Evolutionary conservation across 2,888 invertebrate genomes (phyloP), one percentile per base, ranked within the genome.

Genomic region (Diadromus collaris): DNA sequence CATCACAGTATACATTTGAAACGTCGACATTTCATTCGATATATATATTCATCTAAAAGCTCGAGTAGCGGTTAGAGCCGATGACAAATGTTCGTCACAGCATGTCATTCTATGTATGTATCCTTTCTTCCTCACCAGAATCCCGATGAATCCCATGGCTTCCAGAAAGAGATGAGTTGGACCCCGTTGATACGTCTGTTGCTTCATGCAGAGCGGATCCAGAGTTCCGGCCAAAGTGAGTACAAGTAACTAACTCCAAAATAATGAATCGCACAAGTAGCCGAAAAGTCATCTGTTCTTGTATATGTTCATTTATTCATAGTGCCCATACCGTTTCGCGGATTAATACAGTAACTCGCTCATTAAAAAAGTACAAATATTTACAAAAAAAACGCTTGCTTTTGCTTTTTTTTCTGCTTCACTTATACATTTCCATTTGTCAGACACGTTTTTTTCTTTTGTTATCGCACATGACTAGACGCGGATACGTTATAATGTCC

Each of bases 311-410:
- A 61, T 71, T 51, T 71, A 61, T 61, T 61, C 71, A 51, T 38
- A 71, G 61, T 61, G 60, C 71, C 38, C 38, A 71, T 61, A 71
- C 38, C 60, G 38, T 24, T 61, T 71, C 51, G 51, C 51, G 19
- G 51, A 51, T 60, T 61, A 34, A 71, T 61, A 71, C 48, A 24
- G 41, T 84, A 19, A 83, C 84, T 79, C 56, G 82, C 83, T 83
- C 83, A 83, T 85, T 85, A 88, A 88, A 88, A 88, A 88, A 88
- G 88, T 88, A 88, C 85, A 88, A 88, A 88, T 88, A 88, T 88
- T 88, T 88, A 88, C 88, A 88, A 88, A 88, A 84, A 86, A 85
- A 69, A 73, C 54, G 54, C 46, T 60, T 79, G 60, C 65, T 71
- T 72, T n/a, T n/a, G n/a, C n/a, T 65, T 61, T 9, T 58, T 67